phyloP scores from a whole-genome alignment of 2,113 vertebrate species.

The Lasiurus cinereus region DNA sequence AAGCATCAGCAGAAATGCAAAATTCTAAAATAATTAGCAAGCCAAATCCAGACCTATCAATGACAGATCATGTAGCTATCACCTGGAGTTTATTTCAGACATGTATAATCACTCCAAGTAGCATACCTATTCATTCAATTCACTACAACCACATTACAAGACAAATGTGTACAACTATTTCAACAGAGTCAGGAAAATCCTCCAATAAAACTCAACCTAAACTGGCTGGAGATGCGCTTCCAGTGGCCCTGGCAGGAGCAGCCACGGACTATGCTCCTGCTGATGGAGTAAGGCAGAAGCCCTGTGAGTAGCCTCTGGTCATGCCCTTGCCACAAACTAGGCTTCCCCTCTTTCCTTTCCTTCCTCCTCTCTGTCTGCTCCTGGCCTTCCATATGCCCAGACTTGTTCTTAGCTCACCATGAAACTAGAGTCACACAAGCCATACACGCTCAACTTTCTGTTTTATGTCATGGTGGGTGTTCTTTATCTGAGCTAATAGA shows the following conservation, averaged over 20 bases:
- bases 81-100: not conserved
- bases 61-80: not conserved
- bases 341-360: not conserved
- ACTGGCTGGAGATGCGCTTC: not conserved
- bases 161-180: not conserved
- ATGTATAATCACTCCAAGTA: not conserved
- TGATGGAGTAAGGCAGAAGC: not conserved
- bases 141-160: not conserved
- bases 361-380: not conserved
- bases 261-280: not conserved
- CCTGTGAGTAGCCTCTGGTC: too few species aligned
- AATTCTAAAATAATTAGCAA: slow-evolving; percentile 25
- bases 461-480: not conserved
- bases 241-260: not conserved
- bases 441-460: not conserved
- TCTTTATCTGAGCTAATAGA: not conserved
- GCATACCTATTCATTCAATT: not conserved
- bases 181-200: not conserved
- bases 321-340: too few species aligned
- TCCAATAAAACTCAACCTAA: not conserved
- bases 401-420: not conserved
- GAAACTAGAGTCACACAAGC: not conserved
- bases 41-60: not conserved
- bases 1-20: not conserved
- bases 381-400: not conserved